These are phyloP conservation scores for Laticauda laticaudata DNA, from an alignment of 2,113 vertebrate genomes.

Conservation along the genomic window DNA sequence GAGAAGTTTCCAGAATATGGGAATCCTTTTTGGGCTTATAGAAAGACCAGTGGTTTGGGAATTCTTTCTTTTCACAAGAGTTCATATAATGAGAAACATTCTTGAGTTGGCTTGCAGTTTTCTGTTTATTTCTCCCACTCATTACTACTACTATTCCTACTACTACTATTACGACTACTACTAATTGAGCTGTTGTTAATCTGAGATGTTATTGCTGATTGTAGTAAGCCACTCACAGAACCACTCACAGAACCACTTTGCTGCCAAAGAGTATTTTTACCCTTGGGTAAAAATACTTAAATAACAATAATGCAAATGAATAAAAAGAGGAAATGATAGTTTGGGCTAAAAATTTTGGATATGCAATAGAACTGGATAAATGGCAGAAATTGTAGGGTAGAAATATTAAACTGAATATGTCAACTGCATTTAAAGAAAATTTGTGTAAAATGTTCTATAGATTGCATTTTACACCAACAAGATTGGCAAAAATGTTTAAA, in stretches of 20 bases:
- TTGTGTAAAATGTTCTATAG: no score
- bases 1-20: not conserved
- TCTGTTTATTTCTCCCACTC: not conserved
- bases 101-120: not conserved
- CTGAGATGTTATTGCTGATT: not conserved
- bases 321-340: not conserved
- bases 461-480: no score
- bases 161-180: no score
- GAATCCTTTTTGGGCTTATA: not conserved
- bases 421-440: no score
- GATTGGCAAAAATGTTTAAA: no score
- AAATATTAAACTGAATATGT: no score
- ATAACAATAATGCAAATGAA: not conserved
- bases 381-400: no score
- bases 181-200: not conserved
- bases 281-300: not conserved
- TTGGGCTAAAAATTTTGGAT: no score
- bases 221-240: not conserved
- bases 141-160: not conserved
- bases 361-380: no score
- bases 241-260: not conserved
- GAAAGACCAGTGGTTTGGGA: not conserved
- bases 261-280: no score
- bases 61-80: not conserved
- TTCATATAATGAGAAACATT: not conserved